Conservation (phyloP, 2,797 vertebrate genomes). For the Sebastes kiyomatsui region DNA sequence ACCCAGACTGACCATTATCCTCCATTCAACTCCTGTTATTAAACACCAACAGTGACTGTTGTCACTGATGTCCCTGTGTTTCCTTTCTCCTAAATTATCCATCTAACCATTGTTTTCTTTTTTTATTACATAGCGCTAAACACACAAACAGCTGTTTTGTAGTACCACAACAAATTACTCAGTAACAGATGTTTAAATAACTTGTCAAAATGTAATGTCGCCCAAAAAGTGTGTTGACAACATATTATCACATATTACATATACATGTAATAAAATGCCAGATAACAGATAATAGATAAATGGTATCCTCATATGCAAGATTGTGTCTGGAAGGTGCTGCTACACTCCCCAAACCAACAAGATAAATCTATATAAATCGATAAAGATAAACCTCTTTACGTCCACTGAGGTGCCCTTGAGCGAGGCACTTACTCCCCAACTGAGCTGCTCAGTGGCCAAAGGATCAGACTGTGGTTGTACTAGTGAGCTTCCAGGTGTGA, state of each 20-base stretch:
- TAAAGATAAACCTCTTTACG: too few species aligned
- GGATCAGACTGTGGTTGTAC: too few species aligned
- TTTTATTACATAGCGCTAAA: background rate
- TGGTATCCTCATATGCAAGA: too few species aligned
- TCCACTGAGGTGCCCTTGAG: too few species aligned
- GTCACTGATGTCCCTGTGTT: background rate
- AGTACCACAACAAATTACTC: background rate
- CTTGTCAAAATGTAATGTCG: background rate
- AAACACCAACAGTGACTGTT: background rate
- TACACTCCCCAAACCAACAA: too few species aligned
- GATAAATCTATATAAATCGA: too few species aligned
- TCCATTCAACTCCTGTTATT: conserved; percentile 24
- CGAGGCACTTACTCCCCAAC: too few species aligned
- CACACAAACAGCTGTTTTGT: background rate
- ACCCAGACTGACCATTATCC: conserved; percentile 27
- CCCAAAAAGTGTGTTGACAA: background rate
- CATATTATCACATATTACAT: too few species aligned
- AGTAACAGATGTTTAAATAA: background rate
- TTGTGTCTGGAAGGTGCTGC: background rate
- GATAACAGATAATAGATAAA: background rate
- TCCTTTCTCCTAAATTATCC: conserved; percentile 6
- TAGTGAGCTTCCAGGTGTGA: too few species aligned
- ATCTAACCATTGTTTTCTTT: background rate
- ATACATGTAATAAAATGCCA: background rate
- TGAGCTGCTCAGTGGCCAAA: too few species aligned